Conservation (phyloP, 2,797 vertebrate genomes). For the Cephalopachus bancanus region DNA sequence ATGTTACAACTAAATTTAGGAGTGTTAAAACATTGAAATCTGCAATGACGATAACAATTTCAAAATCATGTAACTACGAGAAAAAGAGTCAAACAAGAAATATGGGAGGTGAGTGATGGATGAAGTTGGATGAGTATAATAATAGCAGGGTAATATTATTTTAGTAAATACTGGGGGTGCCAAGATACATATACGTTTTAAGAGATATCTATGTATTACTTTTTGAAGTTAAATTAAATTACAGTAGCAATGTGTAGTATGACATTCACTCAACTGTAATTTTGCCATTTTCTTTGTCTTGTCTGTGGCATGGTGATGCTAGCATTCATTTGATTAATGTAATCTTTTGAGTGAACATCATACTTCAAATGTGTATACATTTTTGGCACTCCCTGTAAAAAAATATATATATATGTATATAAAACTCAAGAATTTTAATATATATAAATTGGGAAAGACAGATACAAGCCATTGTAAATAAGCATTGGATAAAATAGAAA, state of each 20-base stretch:
- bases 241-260: too few species aligned
- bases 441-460: neutral
- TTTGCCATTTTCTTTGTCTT: too few species aligned
- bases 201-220: too few species aligned
- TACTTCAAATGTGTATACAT: too few species aligned
- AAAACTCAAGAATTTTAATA: neutral
- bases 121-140: neutral
- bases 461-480: neutral
- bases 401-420: neutral
- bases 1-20: neutral
- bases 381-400: too few species aligned
- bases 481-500: neutral
- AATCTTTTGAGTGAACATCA: too few species aligned
- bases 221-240: too few species aligned
- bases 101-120: neutral
- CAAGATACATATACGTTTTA: too few species aligned
- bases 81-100: neutral
- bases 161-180: neutral
- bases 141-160: neutral
- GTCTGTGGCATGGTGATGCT: too few species aligned
- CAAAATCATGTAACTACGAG: neutral
- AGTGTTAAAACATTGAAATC: too few species aligned
- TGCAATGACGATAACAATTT: neutral
- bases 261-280: too few species aligned
- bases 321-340: too few species aligned